Base-by-base conservation (phyloP, 1,140 invertebrate genomes). In the Laodelphax striatellus region DNA sequence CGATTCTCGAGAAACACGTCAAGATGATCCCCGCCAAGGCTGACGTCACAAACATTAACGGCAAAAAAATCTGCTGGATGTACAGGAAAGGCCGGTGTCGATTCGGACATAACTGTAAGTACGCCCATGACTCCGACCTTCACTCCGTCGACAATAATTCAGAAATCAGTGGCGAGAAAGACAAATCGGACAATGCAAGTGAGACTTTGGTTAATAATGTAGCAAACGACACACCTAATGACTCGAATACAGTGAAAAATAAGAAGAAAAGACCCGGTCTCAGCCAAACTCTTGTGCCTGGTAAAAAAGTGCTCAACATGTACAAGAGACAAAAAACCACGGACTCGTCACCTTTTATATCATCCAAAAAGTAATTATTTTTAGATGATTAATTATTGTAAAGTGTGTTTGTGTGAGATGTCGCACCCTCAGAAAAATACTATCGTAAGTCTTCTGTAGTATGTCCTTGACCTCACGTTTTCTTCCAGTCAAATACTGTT, bases 21-120 rank as follows among this genome's bases (percentile, higher is more conserved):
- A 94, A 94, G 80, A 92, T 96, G 89, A 87, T 86, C 69, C 79
- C 77, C 66, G 73, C 82, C 74, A 75, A 84, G 76, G 80, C 85
- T 55, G 81, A 86, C 68, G 79, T 80, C 1, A 80, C 83, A 68
- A 81, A 84, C 72, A 90, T 92, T 55, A 88, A 93, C 72, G 90
- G 90, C 0, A 87, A 85, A 66, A 91, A 92, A 73, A 87, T 95
- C 41, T 97, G 94, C 70, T 95, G 89, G 87, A 95, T 94, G 75
- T 93, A 92, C 71, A 79, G 88, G 21, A 94, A 92, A 73, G 92
- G 93, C 6, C 79, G 85, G 17, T 97, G 94, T 71, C 79, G 88
- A 34, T 94, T 93, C 76, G 92, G 92, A 5, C 89, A 91, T 66
- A 93, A 91, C 63, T 97, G 94, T 70, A 90, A 88, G 59, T 97